Evolutionary conservation across 1,140 invertebrate genomes (phyloP).

Genomic region (Drosophila erecta): DNA sequence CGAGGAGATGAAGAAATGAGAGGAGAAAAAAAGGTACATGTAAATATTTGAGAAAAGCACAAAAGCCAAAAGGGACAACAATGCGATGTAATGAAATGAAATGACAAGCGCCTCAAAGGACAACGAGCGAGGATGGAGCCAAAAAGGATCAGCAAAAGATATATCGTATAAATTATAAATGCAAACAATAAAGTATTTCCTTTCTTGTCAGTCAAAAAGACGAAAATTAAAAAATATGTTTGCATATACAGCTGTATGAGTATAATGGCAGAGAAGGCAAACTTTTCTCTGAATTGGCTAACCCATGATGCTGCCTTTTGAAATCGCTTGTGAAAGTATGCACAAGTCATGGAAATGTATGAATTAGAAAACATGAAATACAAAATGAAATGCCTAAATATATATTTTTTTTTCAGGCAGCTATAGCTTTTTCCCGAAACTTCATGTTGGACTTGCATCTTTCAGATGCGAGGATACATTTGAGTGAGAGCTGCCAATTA

Average conservation of each 20-base stretch:
- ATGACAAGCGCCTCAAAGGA: slow-evolving; percentile 65
- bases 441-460: slow-evolving; percentile 31
- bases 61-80: slow-evolving; percentile 74
- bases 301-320: neutral
- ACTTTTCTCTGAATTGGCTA: neutral
- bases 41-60: slow-evolving; percentile 74
- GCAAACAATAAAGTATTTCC: slow-evolving; percentile 56
- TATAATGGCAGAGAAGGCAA: neutral
- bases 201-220: slow-evolving; percentile 58
- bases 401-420: neutral
- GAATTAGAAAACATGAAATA: no score
- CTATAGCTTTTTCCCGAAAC: neutral
- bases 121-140: slow-evolving; percentile 5
- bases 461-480: slow-evolving; percentile 16
- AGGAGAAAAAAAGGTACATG: slow-evolving; percentile 58
- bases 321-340: neutral
- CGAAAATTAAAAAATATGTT: slow-evolving; percentile 50
- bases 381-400: no score
- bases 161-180: slow-evolving; percentile 63
- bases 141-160: slow-evolving; percentile 37
- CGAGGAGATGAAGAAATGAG: slow-evolving; percentile 13
- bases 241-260: slow-evolving; percentile 1
- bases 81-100: slow-evolving; percentile 66
- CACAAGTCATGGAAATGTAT: neutral
- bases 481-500: slow-evolving; percentile 59